These are phyloP conservation scores for Sebastes paucispinis DNA, from an alignment of 2,797 vertebrate species.

Conservation along the genomic window DNA sequence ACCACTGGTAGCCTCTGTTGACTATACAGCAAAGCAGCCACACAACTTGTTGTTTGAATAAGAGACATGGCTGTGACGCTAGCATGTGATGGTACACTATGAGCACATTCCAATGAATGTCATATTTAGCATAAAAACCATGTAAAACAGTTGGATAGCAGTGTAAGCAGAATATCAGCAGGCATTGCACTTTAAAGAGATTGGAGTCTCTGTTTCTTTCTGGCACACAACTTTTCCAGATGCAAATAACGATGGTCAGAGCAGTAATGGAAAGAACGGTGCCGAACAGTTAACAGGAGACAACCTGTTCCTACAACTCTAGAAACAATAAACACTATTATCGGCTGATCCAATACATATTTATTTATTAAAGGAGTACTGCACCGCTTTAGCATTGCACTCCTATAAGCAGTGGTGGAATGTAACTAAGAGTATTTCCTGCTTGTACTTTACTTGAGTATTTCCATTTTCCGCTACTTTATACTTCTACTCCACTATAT, in stretches of 20 bases:
- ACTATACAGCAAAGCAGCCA: not conserved
- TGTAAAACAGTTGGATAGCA: not conserved
- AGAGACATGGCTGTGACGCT: not conserved
- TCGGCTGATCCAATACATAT: not conserved
- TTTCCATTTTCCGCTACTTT: too few relatives aligned
- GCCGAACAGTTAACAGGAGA: not conserved
- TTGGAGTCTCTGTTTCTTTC: not conserved
- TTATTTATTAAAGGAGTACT: not conserved
- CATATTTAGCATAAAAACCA: not conserved
- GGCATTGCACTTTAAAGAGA: not conserved
- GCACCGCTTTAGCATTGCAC: not conserved
- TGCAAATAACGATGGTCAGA: not conserved
- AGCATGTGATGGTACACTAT: not conserved
- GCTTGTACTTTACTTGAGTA: too few relatives aligned
- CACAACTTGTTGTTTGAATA: not conserved
- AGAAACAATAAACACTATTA: not conserved
- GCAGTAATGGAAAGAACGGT: not conserved
- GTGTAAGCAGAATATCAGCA: not conserved
- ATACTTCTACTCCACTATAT: too few relatives aligned
- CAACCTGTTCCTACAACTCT: not conserved
- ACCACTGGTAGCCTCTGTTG: not conserved
- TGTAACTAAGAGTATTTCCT: not conserved
- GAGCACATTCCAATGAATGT: not conserved
- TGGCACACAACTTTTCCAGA: not conserved
- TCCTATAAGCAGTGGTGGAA: not conserved